These are phyloP conservation scores for Syngnathus floridae DNA, from an alignment of 2,113 vertebrate species.

Conservation along the genomic window DNA sequence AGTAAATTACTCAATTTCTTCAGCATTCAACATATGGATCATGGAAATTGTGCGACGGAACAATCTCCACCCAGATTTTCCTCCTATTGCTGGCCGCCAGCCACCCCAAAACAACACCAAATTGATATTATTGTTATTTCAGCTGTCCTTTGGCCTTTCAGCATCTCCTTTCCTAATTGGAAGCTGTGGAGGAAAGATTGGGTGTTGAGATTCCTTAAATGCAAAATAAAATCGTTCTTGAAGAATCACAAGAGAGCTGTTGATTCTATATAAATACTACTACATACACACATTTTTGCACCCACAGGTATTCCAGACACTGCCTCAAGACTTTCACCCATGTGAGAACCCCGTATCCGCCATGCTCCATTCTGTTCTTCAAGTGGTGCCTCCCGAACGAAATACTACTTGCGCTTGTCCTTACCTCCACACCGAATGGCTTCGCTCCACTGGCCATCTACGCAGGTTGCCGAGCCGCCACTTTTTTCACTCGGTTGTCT, in stretches of 20 bases:
- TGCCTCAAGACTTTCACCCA: too few relatives aligned
- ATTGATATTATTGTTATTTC: background rate
- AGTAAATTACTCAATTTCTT: background rate
- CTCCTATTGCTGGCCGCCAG: background rate
- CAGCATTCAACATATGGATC: background rate
- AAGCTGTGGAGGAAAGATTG: slow-evolving; percentile 7
- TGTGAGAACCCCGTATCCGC: too few relatives aligned
- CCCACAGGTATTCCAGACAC: too few relatives aligned
- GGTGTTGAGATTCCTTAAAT: slow-evolving; percentile 1
- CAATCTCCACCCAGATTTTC: background rate
- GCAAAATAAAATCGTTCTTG: too few relatives aligned
- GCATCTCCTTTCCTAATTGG: background rate
- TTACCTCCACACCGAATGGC: slow-evolving; percentile 1
- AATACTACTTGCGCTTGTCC: background rate
- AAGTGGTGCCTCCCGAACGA: background rate
- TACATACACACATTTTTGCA: too few relatives aligned
- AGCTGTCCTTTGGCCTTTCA: background rate
- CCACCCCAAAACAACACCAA: background rate
- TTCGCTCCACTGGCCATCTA: background rate
- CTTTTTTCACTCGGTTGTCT: background rate
- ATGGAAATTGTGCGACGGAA: background rate
- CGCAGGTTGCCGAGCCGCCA: background rate
- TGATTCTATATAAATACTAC: too few relatives aligned
- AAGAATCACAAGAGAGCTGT: too few relatives aligned
- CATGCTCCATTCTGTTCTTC: too few relatives aligned